phyloP scores from a whole-genome alignment of 2,888 invertebrate genomes.

The Margaritifera margaritifera region DNA sequence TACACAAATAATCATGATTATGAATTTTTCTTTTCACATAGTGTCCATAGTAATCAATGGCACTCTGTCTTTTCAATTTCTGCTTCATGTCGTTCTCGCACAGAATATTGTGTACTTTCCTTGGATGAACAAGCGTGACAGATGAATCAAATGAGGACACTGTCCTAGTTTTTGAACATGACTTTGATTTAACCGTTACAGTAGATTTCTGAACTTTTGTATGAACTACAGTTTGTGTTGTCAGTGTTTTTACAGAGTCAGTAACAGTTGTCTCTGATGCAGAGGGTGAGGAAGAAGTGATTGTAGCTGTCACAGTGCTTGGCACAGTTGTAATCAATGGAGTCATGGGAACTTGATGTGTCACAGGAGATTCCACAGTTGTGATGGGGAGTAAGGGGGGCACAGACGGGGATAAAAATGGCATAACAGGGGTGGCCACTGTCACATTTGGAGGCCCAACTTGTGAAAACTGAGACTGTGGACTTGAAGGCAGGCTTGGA shows the following conservation, averaged over 20 bases:
- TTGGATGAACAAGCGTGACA: constrained; percentile 49
- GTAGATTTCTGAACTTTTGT: constrained; percentile 7
- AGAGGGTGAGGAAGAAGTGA: constrained; percentile 20
- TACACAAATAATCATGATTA: constrained; percentile 52
- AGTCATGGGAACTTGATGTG: constrained; percentile 10
- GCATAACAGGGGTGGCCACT: background rate
- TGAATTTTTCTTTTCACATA: constrained; percentile 53
- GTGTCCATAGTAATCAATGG: constrained; percentile 55
- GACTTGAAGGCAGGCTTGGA: constrained; percentile 22
- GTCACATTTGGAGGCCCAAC: too few species aligned
- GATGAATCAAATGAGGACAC: constrained; percentile 35
- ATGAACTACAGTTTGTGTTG: constrained; percentile 2
- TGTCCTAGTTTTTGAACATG: constrained; percentile 14
- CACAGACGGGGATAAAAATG: constrained; percentile 7
- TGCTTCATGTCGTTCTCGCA: constrained; percentile 59
- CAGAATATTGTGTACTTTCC: constrained; percentile 53
- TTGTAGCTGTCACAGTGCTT: constrained; percentile 20
- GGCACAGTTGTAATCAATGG: constrained; percentile 8
- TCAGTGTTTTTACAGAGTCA: background rate
- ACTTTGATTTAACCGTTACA: constrained; percentile 3
- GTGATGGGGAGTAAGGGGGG: constrained; percentile 5
- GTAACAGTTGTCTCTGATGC: constrained; percentile 14
- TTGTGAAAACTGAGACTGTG: too few species aligned
- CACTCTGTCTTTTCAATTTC: constrained; percentile 62
- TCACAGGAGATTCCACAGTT: constrained; percentile 12